Evolutionary conservation across 2,888 invertebrate species (phyloP).

Genomic region (Electrophaes corylata): DNA sequence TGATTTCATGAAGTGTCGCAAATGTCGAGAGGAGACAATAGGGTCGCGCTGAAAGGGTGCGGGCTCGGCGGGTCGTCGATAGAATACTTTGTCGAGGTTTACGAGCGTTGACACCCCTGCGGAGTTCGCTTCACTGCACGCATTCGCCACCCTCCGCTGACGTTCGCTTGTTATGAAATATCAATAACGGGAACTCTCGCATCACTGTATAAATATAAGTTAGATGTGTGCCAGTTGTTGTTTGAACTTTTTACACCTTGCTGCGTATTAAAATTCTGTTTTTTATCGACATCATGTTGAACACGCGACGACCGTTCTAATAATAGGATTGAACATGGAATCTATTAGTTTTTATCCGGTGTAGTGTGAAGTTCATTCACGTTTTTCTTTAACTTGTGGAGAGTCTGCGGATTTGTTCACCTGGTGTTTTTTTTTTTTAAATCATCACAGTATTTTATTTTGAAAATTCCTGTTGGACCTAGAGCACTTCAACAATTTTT

Average conservation of each 20-base stretch:
- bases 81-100: constrained; percentile 78
- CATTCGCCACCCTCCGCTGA: constrained; percentile 56
- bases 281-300: constrained; percentile 28
- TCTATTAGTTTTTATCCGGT: constrained; percentile 19
- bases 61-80: constrained; percentile 65
- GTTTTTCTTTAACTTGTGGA: constrained; percentile 1
- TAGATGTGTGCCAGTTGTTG: constrained; percentile 28
- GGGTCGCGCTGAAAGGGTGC: constrained; percentile 61
- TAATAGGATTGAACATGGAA: constrained; percentile 23
- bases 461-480: too few species aligned
- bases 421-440: neutral
- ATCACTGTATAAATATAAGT: constrained; percentile 42
- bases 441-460: too few species aligned
- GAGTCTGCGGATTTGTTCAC: neutral
- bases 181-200: constrained; percentile 56
- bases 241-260: constrained; percentile 30
- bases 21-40: constrained; percentile 71
- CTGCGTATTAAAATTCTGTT: constrained; percentile 26
- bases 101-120: constrained; percentile 69
- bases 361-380: constrained; percentile 12
- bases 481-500: too few species aligned
- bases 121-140: constrained; percentile 52
- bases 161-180: constrained; percentile 73
- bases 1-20: constrained; percentile 76
- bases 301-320: constrained; percentile 21